Conservation (phyloP, 2,797 vertebrate species). For the Microchirus variegatus region DNA sequence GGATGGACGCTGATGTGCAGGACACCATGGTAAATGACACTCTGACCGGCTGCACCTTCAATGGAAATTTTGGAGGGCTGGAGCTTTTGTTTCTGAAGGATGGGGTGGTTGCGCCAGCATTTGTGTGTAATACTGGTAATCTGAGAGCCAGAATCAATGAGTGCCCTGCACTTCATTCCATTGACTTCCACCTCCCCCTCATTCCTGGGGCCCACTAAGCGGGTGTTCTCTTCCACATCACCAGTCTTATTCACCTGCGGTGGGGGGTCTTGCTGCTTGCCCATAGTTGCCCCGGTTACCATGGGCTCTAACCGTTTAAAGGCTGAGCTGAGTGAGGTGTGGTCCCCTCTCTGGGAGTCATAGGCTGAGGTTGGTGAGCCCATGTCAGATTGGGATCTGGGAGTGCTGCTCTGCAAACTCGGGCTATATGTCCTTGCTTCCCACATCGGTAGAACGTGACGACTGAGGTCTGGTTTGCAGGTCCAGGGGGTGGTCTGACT, state of each 20-base stretch:
- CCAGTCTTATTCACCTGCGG: not conserved
- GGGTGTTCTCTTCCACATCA: not conserved
- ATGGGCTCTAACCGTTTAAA: constrained; percentile 43
- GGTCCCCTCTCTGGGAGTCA: not conserved
- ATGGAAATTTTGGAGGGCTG: constrained; percentile 36
- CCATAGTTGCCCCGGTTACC: constrained; percentile 38
- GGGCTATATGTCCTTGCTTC: not conserved
- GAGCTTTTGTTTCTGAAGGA: not conserved
- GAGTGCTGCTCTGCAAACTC: constrained; percentile 1
- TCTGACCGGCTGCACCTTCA: constrained; percentile 33
- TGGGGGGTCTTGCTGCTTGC: constrained; percentile 24
- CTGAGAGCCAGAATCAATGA: constrained; percentile 56
- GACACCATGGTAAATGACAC: constrained; percentile 13
- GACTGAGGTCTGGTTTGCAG: not conserved
- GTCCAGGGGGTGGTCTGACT: not conserved
- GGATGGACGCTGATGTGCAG: constrained; percentile 6
- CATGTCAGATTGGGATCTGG: not conserved
- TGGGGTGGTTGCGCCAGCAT: constrained; percentile 32
- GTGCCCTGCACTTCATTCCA: constrained; percentile 34
- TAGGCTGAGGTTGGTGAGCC: not conserved
- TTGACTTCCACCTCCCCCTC: constrained; percentile 48
- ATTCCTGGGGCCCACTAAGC: constrained; percentile 37
- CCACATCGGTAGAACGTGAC: not conserved
- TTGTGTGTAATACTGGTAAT: constrained; percentile 48
- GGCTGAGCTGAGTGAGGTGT: not conserved